Evolutionary conservation across 1,140 invertebrate genomes (phyloP), one percentile per base, ranked within the genome.

Genomic region (Drosophila oshimai): DNA sequence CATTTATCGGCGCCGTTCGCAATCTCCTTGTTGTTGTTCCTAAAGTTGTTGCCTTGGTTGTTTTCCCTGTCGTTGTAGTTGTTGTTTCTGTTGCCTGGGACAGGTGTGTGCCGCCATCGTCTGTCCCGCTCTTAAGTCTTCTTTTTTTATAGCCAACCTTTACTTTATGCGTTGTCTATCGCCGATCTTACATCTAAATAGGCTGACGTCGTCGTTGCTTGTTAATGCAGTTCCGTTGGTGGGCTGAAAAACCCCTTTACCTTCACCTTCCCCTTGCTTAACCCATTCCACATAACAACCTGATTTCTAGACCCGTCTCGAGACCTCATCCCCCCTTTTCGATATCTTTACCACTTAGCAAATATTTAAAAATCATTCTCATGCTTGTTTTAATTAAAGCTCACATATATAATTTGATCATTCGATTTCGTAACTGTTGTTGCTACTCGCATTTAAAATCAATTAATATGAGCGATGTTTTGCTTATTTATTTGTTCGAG

Each of bases 371-470:
- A 76, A 70, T 77, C 72, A 77, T 81, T 87, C 58, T 81, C 77
- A 45, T 81, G 68, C 87, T 87, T 80, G 74, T 77, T 86, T 81
- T 81, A 87, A 86, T 81, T 87, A 86, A 87, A 76, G 36, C 29
- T 45, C 61, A 41, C 26, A 49, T 47, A 65, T 76, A 76, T 57
- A 70, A 74, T 69, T 64, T 33, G 55, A 76, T 60, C 49, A 45
- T 57, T 78, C 41, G 45, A 50, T 58, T 69, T 69, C 29, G 22
- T 53, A 46, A 20, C 29, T 54, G 29, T 29, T 69, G 9, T 42
- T 70, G 65, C 42, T 60, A 13, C 22, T 39, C 15, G 12, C 22
- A 18, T 20, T 29, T 20, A 42, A n/a, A n/a, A 77, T 50, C 75
- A 73, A 69, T 68, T 81, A 68, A 76, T 65, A 68, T 58, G 51